These are phyloP conservation scores for Eupithecia pulchellata DNA, from an alignment of 2,888 invertebrate genomes.

Conservation along the genomic window DNA sequence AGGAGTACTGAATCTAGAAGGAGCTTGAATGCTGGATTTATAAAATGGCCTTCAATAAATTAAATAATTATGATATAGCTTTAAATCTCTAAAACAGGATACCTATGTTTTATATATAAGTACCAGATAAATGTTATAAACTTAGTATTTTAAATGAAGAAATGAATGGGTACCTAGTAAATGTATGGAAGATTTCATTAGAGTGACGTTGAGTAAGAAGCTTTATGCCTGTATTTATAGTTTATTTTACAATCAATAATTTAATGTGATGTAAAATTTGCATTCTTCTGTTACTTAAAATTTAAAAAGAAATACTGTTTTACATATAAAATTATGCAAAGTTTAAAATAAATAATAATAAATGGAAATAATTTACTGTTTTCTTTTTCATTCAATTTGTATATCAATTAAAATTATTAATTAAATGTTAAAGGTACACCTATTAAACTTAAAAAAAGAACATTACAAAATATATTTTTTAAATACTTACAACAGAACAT, in stretches of 20 bases:
- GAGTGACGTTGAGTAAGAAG: not conserved
- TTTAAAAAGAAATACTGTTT: not conserved
- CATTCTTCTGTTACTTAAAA: not conserved
- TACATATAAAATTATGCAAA: not conserved
- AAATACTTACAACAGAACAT: conserved; percentile 30
- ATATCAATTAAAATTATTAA: not conserved
- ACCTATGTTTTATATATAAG: not conserved
- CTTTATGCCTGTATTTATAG: not conserved
- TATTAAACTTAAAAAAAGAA: not conserved
- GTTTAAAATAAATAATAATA: not conserved
- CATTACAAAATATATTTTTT: conserved; percentile 26
- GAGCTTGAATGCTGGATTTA: not conserved
- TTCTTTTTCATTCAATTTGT: not conserved
- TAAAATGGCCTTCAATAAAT: conserved; percentile 3
- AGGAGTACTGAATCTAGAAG: conserved; percentile 66
- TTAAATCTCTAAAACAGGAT: too few relatives aligned
- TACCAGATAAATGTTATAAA: not conserved
- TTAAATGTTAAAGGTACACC: too few relatives aligned
- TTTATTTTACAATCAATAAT: not conserved
- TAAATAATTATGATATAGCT: conserved; percentile 5
- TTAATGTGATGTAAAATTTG: not conserved
- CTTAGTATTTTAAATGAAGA: not conserved
- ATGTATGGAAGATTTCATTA: not conserved
- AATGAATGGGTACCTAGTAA: not conserved
- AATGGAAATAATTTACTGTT: not conserved